phyloP scores from a whole-genome alignment of 2,888 invertebrate species.

The Nudaria mundana region DNA sequence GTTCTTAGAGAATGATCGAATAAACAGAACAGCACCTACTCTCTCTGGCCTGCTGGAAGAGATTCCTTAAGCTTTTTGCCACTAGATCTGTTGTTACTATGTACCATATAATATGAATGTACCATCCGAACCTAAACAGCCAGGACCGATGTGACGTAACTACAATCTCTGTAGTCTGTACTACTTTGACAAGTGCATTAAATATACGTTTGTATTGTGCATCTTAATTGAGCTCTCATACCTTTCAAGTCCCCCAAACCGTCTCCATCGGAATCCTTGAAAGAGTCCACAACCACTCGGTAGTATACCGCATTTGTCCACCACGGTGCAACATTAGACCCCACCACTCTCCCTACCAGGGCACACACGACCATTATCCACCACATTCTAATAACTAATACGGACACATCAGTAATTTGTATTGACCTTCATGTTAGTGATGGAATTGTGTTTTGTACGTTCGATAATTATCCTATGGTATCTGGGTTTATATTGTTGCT shows the following conservation, averaged over 20 bases:
- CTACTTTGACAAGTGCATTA: too few relatives aligned
- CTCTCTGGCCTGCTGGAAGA: too few relatives aligned
- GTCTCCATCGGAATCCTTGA: constrained; percentile 90
- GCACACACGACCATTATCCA: constrained; percentile 39
- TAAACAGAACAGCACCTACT: too few relatives aligned
- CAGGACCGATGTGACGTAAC: too few relatives aligned
- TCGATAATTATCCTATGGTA: neutral
- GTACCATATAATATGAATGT: too few relatives aligned
- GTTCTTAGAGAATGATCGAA: too few relatives aligned
- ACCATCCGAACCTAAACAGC: too few relatives aligned
- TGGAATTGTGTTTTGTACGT: constrained; percentile 11
- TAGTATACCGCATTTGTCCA: constrained; percentile 91
- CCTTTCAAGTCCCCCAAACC: constrained; percentile 94
- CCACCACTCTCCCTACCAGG: constrained; percentile 20
- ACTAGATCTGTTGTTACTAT: too few relatives aligned
- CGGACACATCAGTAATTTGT: neutral
- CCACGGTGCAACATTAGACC: constrained; percentile 75
- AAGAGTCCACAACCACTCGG: constrained; percentile 91
- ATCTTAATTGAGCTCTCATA: too few relatives aligned
- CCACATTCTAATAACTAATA: constrained; percentile 44
- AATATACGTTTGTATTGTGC: too few relatives aligned
- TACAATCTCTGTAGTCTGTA: too few relatives aligned
- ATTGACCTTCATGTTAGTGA: constrained; percentile 22
- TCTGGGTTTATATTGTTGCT: neutral
- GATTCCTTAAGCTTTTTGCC: too few relatives aligned